Base-by-base conservation (phyloP, 2,113 vertebrate genomes). In the Martes martes region DNA sequence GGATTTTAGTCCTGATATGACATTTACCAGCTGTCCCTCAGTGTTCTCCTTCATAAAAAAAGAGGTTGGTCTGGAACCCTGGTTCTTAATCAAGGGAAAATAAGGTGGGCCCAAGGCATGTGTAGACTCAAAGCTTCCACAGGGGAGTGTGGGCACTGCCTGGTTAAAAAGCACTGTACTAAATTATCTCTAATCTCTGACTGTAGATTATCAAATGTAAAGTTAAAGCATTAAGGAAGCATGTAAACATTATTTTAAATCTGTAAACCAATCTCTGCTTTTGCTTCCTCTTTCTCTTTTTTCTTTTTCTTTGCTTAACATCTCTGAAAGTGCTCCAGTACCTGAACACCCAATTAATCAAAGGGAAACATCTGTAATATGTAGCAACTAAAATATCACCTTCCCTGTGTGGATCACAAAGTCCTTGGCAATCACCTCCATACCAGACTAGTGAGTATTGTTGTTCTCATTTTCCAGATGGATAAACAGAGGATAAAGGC, bases 401-500 rank as follows among this genome's bases (percentile, higher is more conserved):
- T 94, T 96, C 61, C n/a, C 63, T 83, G 19, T 36, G 36, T 79
- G 36, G 96, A 94, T 97, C 94, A 95, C 76, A 73, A 91, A 94
- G 95, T 96, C 80, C 95, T 96, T 96, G 92, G 81, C 91, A 95
- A 33, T 78, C 26, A 15, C 55, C 95, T 95, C 81, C 71, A 84
- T 73, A 94, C 67, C 61, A 95, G 96, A 78, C 67, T 39, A 71
- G 78, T 89, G 79, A 93, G 79, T 82, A 61, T 69, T 83, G 85
- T 90, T 92, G 57, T 96, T 96, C 63, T 97, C 63, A 52, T 89
- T 95, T 95, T 96, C 57, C 69, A 94, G 73, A 61, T 69, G 89
- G 73, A 79, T 91, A 96, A 88, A 95, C 85, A 93, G 71, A 96
- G 87, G 89, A 94, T 85, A 95, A 94, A 96, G 73, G 73, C 78